phyloP scores from a whole-genome alignment of 2,113 vertebrate species.

The Anoura caudifer region DNA sequence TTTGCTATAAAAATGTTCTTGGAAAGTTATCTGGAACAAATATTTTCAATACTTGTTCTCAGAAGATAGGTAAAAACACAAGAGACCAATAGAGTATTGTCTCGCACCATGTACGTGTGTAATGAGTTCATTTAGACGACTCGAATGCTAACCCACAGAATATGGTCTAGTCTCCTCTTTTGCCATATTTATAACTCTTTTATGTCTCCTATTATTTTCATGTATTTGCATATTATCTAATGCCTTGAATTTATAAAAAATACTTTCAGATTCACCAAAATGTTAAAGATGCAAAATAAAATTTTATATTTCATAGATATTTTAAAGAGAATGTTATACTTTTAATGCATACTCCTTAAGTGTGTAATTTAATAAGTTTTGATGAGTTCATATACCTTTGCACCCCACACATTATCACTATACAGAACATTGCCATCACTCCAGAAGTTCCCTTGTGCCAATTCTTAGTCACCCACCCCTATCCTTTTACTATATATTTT shows the following conservation, averaged over 20 bases:
- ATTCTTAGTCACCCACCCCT: background rate
- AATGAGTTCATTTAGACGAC: background rate
- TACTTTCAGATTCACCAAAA: background rate
- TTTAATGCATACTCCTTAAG: background rate
- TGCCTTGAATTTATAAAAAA: background rate
- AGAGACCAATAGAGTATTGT: background rate
- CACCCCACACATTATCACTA: background rate
- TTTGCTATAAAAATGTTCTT: background rate
- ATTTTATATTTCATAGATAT: background rate
- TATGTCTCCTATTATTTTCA: background rate
- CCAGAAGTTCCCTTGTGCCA: background rate
- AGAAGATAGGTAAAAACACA: background rate
- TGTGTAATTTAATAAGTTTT: background rate
- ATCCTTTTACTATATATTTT: background rate
- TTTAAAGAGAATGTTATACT: background rate
- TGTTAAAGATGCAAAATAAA: background rate
- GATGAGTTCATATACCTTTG: background rate
- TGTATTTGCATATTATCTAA: background rate
- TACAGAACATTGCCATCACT: background rate
- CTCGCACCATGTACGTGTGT: rapidly evolving
- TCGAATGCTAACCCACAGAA: background rate
- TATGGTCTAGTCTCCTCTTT: background rate
- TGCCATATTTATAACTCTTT: background rate
- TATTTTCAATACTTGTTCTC: background rate
- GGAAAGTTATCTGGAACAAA: background rate